Base-by-base conservation (phyloP, 2,113 vertebrate genomes). In the Callopanchax toddi region DNA sequence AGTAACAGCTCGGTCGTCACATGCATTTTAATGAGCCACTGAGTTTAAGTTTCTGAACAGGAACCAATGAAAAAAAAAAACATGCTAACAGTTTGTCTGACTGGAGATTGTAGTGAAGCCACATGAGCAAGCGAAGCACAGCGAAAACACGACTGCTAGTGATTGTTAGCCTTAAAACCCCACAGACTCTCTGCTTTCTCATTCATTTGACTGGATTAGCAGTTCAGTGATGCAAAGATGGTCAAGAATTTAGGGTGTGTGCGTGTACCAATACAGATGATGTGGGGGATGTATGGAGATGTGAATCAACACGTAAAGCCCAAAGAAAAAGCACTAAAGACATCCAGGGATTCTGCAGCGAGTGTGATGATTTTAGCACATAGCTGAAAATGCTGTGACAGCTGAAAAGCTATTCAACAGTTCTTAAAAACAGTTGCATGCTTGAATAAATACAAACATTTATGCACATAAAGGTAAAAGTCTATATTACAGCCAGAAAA, bases 401-500 rank as follows among this genome's bases (percentile, higher is more conserved):
- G 60, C 67, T 72, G 11, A 26, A 7, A 55, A 36, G 57, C 62
- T 76, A 32, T 74, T 78, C 26, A 81, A 84, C 75, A 77, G 52
- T 15, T 17, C 7, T 44, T 44, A 10, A 18, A 42, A 76, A 71
- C 60, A 75, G 57, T 63, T 55, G 67, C 55, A 57, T 79, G 66
- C 73, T 57, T 70, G 71, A 74, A 70, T 79, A 82, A 79, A 83
- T 82, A 75, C 58, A 74, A 81, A 85, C 80, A 83, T 78, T 73
- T 81, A 76, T 60, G 81, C 79, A 79, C 76, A 80, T 15, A 63
- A 71, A 77, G 40, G 29, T 1, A 52, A 67, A 78, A 67, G 71
- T 81, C 72, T 84, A 81, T 85, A 57, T 85, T 85, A 89, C 82
- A 87, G 78, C 82, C 83, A 79, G 60, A 82, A 71, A 83, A 75